These are phyloP conservation scores for Coleophora deauratella DNA, from an alignment of 2,888 invertebrate genomes.

Conservation along the genomic window DNA sequence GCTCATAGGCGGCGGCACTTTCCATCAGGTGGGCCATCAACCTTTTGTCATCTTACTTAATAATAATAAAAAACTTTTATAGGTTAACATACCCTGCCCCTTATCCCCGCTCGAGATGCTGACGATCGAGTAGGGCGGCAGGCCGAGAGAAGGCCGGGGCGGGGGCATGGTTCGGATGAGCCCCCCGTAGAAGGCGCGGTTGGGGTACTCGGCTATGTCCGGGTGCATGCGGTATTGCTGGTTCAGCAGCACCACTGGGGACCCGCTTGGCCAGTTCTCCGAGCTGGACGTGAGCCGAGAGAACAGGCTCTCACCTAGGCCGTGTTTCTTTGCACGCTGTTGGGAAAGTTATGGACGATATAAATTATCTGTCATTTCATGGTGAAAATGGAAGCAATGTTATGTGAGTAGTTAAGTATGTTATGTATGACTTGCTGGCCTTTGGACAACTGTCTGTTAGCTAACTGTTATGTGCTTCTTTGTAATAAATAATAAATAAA, in stretches of 20 bases:
- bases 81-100: slow-evolving; percentile 39
- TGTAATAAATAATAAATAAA: no score
- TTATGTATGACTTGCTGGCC: no score
- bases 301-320: slow-evolving; percentile 84
- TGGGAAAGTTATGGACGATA: not conserved
- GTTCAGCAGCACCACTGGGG: slow-evolving; percentile 72
- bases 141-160: slow-evolving; percentile 23
- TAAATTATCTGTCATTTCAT: no score
- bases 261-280: slow-evolving; percentile 37
- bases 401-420: no score
- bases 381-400: no score
- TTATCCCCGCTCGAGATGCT: slow-evolving; percentile 48
- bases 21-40: no score
- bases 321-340: slow-evolving; percentile 80
- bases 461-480: no score
- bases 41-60: no score
- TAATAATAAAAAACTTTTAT: no score
- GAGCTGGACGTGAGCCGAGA: slow-evolving; percentile 79
- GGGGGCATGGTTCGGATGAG: slow-evolving; percentile 49
- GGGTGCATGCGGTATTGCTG: slow-evolving; percentile 91
- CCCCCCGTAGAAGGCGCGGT: slow-evolving; percentile 79
- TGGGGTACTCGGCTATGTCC: slow-evolving; percentile 87
- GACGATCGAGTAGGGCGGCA: slow-evolving; percentile 48
- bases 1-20: no score
- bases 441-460: no score